These are phyloP conservation scores for Gallirallus australis DNA, from an alignment of 2,797 vertebrate genomes.

Conservation along the genomic window DNA sequence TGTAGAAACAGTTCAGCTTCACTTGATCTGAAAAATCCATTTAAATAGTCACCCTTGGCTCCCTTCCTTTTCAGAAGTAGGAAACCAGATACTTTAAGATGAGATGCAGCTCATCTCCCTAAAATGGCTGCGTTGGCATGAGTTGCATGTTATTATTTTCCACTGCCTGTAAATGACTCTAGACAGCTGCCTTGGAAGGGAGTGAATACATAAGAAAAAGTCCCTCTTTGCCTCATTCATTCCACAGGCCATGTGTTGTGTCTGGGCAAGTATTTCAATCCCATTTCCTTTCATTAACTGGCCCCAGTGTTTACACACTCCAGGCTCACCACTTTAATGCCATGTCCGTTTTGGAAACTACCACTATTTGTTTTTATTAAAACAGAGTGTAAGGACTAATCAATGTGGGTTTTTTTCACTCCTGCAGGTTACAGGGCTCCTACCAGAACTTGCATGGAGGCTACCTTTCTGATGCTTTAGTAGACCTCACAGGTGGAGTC, in stretches of 20 bases:
- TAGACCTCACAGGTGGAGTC: slow-evolving; percentile 91
- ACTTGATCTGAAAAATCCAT: background rate
- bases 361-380: background rate
- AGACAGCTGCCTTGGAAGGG: background rate
- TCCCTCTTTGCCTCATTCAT: background rate
- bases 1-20: background rate
- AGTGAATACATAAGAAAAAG: background rate
- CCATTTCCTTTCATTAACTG: background rate
- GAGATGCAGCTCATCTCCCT: background rate
- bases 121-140: background rate
- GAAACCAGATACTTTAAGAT: background rate
- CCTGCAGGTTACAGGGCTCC: slow-evolving; percentile 86
- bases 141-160: background rate
- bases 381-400: background rate
- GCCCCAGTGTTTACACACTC: background rate
- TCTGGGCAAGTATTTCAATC: background rate
- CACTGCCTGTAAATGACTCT: background rate
- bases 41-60: background rate
- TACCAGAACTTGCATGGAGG: slow-evolving; percentile 86
- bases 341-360: background rate
- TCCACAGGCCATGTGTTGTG: background rate
- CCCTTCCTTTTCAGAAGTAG: background rate
- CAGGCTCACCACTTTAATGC: background rate
- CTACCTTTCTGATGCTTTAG: slow-evolving; percentile 85
- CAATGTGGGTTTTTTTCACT: too few relatives aligned